phyloP scores from a whole-genome alignment of 2,797 vertebrate species.

The Pyrocephalus nanus region DNA sequence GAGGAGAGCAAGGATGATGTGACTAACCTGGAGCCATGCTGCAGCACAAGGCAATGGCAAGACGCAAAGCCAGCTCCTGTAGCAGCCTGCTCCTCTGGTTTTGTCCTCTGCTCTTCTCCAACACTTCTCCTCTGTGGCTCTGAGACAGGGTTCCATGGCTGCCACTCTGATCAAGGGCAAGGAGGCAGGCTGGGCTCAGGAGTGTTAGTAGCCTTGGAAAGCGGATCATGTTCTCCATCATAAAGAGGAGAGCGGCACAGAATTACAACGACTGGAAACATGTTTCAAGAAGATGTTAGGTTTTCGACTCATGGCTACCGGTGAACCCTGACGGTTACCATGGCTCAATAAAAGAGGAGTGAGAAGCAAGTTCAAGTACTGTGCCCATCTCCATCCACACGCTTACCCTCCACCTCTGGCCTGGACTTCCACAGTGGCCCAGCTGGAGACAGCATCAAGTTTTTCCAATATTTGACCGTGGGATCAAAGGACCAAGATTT shows the following conservation, averaged over 20 bases:
- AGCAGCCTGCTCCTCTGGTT: background rate
- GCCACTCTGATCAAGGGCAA: background rate
- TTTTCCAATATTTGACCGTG: background rate
- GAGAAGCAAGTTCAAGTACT: background rate
- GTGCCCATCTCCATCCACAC: fast-evolving
- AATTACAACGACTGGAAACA: background rate
- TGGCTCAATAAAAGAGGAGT: background rate
- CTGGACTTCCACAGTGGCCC: background rate
- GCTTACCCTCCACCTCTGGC: background rate
- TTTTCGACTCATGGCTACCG: fast-evolving
- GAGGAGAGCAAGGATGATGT: background rate
- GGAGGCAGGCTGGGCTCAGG: background rate
- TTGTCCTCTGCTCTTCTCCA: background rate
- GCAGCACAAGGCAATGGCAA: background rate
- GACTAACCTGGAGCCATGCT: background rate
- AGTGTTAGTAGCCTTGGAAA: background rate
- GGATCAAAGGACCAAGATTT: too few relatives aligned
- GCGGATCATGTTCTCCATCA: background rate
- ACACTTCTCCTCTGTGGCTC: background rate
- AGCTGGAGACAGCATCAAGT: background rate
- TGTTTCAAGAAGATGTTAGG: background rate
- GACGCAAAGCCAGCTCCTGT: background rate
- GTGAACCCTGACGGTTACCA: background rate
- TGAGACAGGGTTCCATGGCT: background rate
- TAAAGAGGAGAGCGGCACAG: background rate